Conservation (phyloP, 2,797 vertebrate species). For the Monodelphis domestica region DNA sequence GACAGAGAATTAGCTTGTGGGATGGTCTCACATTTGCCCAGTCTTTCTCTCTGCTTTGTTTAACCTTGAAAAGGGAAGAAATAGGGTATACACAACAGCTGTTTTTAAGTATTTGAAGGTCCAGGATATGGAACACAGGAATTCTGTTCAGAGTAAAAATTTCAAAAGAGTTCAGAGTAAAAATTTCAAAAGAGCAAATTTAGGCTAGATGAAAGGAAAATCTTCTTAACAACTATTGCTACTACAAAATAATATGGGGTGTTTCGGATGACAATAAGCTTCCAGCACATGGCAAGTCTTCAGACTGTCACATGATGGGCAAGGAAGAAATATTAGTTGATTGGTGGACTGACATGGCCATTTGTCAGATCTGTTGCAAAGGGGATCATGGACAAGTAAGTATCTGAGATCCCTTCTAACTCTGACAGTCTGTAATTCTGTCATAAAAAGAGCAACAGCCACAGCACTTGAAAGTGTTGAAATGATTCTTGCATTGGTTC, state of each 20-base stretch:
- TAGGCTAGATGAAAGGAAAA: neutral
- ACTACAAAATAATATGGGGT: neutral
- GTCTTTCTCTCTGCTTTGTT: neutral
- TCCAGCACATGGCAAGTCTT: neutral
- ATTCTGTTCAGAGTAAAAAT: neutral
- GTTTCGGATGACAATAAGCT: neutral
- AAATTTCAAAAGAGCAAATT: neutral
- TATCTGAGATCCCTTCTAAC: neutral
- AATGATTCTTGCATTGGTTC: neutral
- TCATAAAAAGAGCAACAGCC: neutral
- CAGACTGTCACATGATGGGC: too few species aligned
- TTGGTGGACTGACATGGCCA: neutral
- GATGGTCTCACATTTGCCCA: neutral
- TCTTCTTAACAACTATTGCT: neutral
- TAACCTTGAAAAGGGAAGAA: neutral
- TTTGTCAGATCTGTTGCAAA: neutral
- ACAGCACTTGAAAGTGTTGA: conserved; percentile 34
- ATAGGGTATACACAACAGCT: neutral
- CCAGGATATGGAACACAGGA: neutral
- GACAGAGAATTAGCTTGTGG: neutral
- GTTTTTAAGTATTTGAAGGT: neutral
- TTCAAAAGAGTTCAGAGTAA: neutral
- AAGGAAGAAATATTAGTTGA: neutral
- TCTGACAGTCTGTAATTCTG: neutral
- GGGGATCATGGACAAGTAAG: neutral